Percentiles rank a stretch among this genome's conserved stretches.
phyloP scores from a whole-genome alignment of 1,140 invertebrate genomes.

The Stenopsyche tienmushanensis region DNA sequence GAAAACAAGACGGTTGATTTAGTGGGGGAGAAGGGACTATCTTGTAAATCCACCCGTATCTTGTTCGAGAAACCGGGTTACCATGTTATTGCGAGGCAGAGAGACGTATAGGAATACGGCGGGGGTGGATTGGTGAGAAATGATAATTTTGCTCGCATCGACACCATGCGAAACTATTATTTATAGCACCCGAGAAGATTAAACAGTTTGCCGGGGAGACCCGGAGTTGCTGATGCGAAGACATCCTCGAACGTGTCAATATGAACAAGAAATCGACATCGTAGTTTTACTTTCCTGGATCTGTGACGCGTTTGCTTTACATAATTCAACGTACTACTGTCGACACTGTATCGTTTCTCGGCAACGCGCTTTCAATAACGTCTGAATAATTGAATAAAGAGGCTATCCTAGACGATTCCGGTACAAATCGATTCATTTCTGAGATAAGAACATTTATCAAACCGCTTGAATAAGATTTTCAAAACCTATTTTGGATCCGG shows the following conservation, averaged over 20 bases:
- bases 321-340: no score
- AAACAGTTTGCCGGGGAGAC: no score
- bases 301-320: no score
- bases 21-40: constrained; percentile 13
- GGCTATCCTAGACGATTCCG: background rate
- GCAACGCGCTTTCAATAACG: no score
- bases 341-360: no score
- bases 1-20: constrained; percentile 21
- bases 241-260: background rate
- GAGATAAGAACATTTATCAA: background rate
- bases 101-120: background rate
- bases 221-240: background rate
- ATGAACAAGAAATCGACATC: no score
- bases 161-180: no score
- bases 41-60: constrained; percentile 22
- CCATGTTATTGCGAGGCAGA: background rate
- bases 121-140: background rate
- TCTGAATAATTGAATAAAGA: background rate
- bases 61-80: constrained; percentile 19
- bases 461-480: no score
- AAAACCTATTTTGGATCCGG: no score
- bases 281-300: no score
- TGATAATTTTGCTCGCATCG: background rate
- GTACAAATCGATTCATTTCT: background rate
- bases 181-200: no score